Evolutionary conservation across 2,888 invertebrate genomes (phyloP), one percentile per base, ranked within the genome.

Genomic region (Urechis unicinctus): DNA sequence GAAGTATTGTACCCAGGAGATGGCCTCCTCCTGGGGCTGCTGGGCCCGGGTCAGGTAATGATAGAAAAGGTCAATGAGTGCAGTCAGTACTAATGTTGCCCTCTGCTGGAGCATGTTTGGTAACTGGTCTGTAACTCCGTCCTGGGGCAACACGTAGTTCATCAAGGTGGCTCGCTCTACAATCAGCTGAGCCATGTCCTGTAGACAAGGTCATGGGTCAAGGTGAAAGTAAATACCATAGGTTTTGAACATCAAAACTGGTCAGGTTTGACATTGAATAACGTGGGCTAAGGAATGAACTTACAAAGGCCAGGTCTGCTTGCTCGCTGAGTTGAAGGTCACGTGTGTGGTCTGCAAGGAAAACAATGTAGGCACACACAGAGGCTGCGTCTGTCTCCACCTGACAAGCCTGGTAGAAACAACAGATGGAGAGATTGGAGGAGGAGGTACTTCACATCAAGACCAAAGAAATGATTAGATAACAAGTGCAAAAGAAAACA

Each of bases 81-180:
- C 67, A 17, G 66, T 64, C 47, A 70, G 66, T 17, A 68, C 73
- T 24, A 62, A 58, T 50, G 67, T 63, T 42, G 65, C 50, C 3
- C 46, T 21, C 2, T 30, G 4, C 22, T 48, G 45, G 5, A n/a
- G n/a, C 3, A 9, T n/a, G 1, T 6, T 5, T 29, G 50, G 1
- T 21, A n/a, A 24, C 21, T 52, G 26, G 9, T 4, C 6, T n/a
- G 22, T 24, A 3, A n/a, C 26, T 6, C 61, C 55, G 57, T 61
- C 55, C 44, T 50, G 77, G 1, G 87, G 88, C 52, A 91, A 81
- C 62, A 93, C 87, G 61, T 88, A 87, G 49, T 86, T 85, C 68
- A 91, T 87, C 68, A 95, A 88, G 5, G 89, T 88, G 61, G 88
- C 88, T 22, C 95, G 83, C 78, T 95, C 94, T 55, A 95, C 93